phyloP scores from a whole-genome alignment of 1,140 invertebrate species.

The Neodiprion virginianus region DNA sequence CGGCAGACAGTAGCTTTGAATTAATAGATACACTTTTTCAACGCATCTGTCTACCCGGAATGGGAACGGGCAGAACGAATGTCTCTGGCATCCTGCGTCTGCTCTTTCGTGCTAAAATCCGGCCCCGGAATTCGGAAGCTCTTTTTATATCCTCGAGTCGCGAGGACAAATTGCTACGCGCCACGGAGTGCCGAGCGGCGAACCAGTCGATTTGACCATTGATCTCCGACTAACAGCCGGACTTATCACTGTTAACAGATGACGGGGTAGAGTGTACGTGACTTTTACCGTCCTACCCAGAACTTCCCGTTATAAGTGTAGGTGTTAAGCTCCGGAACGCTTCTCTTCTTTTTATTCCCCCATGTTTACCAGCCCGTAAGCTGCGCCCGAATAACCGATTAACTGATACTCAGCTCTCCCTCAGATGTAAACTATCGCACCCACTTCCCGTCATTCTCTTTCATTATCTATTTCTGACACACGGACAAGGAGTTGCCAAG shows the following conservation, averaged over 20 bases:
- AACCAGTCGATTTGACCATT: constrained; percentile 2
- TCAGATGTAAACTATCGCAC: too few relatives aligned
- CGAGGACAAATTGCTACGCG: background rate
- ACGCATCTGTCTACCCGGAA: background rate
- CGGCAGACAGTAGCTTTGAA: background rate
- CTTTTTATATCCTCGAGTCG: constrained; percentile 1
- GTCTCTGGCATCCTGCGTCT: constrained; percentile 1
- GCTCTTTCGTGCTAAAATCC: constrained; percentile 7
- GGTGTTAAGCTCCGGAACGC: too few relatives aligned
- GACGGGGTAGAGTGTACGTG: background rate
- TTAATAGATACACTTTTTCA: constrained; percentile 8
- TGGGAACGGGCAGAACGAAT: background rate
- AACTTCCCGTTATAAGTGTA: too few relatives aligned
- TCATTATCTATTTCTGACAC: too few relatives aligned
- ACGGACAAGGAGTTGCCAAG: too few relatives aligned
- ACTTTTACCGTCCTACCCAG: background rate
- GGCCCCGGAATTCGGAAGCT: background rate
- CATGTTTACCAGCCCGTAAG: too few relatives aligned
- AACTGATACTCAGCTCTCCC: too few relatives aligned
- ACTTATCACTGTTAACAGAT: constrained; percentile 3
- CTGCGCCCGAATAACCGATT: too few relatives aligned
- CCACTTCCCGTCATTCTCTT: too few relatives aligned
- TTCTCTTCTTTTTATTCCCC: too few relatives aligned
- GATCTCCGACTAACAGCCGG: constrained; percentile 4
- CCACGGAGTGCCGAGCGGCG: background rate